These are phyloP conservation scores for Helarctos malayanus DNA, from an alignment of 2,797 vertebrate species.

Conservation along the genomic window DNA sequence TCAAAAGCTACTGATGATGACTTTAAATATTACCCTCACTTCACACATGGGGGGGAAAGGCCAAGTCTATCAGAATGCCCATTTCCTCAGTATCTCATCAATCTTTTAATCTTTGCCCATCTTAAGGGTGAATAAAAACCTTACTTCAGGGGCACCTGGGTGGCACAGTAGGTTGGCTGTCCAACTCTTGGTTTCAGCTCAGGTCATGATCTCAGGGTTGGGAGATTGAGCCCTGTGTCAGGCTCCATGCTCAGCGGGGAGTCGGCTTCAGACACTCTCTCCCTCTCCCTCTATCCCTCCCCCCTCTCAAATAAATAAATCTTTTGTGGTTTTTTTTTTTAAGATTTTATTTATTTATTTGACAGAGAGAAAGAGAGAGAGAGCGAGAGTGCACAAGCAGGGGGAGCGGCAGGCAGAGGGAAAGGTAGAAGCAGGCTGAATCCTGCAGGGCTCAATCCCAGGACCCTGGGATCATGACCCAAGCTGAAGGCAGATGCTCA, in stretches of 20 bases:
- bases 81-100: neutral
- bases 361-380: neutral
- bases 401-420: neutral
- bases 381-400: no score
- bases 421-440: neutral
- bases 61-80: neutral
- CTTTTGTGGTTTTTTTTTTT: neutral
- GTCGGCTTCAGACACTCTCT: neutral
- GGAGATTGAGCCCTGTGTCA: neutral
- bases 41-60: neutral
- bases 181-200: neutral
- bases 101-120: neutral
- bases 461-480: no score
- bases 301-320: neutral
- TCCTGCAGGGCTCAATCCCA: neutral
- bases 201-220: neutral
- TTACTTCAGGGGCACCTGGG: neutral
- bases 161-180: neutral
- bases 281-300: neutral
- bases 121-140: neutral
- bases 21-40: neutral
- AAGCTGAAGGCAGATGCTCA: neutral
- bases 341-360: neutral
- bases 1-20: neutral
- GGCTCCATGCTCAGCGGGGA: neutral